These are phyloP conservation scores for Synergus itoensis DNA, from an alignment of 2,888 invertebrate species.

Conservation along the genomic window DNA sequence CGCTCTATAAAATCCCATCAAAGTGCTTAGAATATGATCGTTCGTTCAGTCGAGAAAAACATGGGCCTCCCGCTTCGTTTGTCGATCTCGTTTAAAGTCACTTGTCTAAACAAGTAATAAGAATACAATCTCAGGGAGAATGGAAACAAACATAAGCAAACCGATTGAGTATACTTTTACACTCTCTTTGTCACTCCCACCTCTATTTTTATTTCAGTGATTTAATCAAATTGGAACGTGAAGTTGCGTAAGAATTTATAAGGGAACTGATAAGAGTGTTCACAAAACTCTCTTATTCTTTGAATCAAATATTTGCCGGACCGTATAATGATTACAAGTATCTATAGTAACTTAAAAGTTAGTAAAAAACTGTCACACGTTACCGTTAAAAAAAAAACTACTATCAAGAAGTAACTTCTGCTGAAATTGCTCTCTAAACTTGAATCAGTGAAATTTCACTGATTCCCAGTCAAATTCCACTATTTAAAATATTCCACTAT, in stretches of 20 bases:
- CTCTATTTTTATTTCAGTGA: slow-evolving; percentile 33
- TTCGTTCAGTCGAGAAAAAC: slow-evolving; percentile 16
- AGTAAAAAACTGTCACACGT: too few species aligned
- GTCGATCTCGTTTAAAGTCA: slow-evolving; percentile 27
- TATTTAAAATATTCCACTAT: too few species aligned
- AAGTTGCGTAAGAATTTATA: slow-evolving; percentile 10
- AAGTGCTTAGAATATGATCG: slow-evolving; percentile 19
- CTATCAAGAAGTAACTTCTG: too few species aligned
- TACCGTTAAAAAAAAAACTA: too few species aligned
- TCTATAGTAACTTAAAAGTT: too few species aligned
- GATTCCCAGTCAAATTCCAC: too few species aligned
- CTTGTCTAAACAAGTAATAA: neutral
- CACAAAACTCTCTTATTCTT: slow-evolving; percentile 29
- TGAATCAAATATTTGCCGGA: neutral
- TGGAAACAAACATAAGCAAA: slow-evolving; percentile 8
- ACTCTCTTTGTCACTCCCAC: slow-evolving; percentile 1
- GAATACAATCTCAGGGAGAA: slow-evolving; percentile 17
- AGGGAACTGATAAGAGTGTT: slow-evolving; percentile 13
- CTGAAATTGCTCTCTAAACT: too few species aligned
- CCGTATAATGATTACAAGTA: too few species aligned
- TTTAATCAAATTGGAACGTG: slow-evolving; percentile 28
- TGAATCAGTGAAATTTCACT: too few species aligned
- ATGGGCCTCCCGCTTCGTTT: slow-evolving; percentile 2
- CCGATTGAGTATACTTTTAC: slow-evolving; percentile 18
- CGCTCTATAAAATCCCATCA: slow-evolving; percentile 32